phyloP scores from a whole-genome alignment of 2,888 invertebrate genomes.

The Lasioglossum vierecki region DNA sequence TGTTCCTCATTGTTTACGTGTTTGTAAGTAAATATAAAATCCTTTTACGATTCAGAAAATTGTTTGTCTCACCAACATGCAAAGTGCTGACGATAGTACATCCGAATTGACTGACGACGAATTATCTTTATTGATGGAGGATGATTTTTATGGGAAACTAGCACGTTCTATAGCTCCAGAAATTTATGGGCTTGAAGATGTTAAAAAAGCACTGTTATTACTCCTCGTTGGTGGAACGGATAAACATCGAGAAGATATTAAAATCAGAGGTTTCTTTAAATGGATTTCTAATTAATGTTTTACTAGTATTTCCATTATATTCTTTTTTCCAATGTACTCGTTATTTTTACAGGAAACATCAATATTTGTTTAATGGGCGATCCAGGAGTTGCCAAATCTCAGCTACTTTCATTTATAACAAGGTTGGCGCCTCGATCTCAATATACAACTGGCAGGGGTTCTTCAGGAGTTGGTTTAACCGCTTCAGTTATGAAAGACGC shows the following conservation, averaged over 20 bases:
- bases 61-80: conserved; percentile 92
- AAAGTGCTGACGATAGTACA: conserved; percentile 90
- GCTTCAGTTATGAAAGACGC: conserved; percentile 99
- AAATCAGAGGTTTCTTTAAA: conserved; percentile 89
- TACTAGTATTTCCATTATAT: neutral
- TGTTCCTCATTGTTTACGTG: conserved; percentile 3
- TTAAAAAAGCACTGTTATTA: conserved; percentile 97
- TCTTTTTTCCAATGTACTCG: neutral
- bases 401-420: conserved; percentile 97
- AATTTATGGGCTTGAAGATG: conserved; percentile 99
- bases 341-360: conserved; percentile 89
- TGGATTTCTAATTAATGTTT: conserved; percentile 5
- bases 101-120: conserved; percentile 93
- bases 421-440: conserved; percentile 96
- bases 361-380: conserved; percentile 99
- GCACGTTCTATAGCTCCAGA: conserved; percentile 98
- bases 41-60: conserved; percentile 86
- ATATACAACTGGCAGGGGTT: conserved; percentile 98
- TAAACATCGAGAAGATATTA: conserved; percentile 96
- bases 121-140: conserved; percentile 90
- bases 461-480: conserved; percentile 99
- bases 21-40: conserved; percentile 30
- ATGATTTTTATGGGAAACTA: conserved; percentile 96
- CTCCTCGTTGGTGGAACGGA: conserved; percentile 97
- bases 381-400: conserved; percentile 99